Evolutionary conservation across 2,113 vertebrate genomes (phyloP).

Genomic region (Canis aureus): DNA sequence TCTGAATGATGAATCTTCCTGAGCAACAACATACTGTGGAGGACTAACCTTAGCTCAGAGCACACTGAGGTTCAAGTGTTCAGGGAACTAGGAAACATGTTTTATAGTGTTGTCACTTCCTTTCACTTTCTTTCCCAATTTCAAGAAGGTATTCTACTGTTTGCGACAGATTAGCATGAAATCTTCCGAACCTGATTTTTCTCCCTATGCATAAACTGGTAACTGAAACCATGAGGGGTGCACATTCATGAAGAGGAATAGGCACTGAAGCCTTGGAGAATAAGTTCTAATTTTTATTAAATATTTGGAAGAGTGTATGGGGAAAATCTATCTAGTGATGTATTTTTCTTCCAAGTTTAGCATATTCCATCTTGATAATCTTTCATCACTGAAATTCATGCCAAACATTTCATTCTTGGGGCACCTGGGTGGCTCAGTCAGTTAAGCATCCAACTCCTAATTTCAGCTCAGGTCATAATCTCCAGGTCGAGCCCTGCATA

Average conservation of each 20-base stretch:
- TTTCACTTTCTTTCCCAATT: neutral
- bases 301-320: constrained; percentile 24
- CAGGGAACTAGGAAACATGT: neutral
- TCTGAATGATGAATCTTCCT: neutral
- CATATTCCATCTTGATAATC: neutral
- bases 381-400: neutral
- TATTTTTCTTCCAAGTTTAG: neutral
- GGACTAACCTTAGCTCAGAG: neutral
- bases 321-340: neutral
- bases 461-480: neutral
- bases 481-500: neutral
- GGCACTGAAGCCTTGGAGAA: neutral
- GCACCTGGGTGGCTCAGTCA: neutral
- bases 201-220: neutral
- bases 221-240: neutral
- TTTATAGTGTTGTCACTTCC: constrained; percentile 15
- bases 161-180: neutral
- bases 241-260: constrained; percentile 5
- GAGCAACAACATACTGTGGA: neutral
- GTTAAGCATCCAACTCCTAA: neutral
- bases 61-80: neutral
- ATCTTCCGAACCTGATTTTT: constrained; percentile 31
- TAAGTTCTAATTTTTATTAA: constrained; percentile 44
- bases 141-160: neutral
- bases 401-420: neutral